Conservation (phyloP, 1,140 invertebrate genomes). For the Drosophila fuyamai region DNA sequence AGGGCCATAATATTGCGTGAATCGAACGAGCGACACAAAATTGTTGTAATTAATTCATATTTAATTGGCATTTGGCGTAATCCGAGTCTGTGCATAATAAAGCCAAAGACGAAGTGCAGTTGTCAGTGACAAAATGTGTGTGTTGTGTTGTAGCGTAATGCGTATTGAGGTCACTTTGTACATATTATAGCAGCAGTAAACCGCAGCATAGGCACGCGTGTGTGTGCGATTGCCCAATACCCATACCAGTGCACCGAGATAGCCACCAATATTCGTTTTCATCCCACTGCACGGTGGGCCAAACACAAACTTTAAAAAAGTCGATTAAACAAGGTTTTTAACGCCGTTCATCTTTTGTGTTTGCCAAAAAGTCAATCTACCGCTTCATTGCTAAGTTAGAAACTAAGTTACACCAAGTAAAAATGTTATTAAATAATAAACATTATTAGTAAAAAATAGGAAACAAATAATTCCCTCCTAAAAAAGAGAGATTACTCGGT, state of each 20-base stretch:
- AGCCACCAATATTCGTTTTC: slow-evolving; percentile 59
- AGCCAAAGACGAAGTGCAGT: slow-evolving; percentile 50
- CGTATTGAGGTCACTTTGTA: slow-evolving; percentile 66
- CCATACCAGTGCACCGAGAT: slow-evolving; percentile 22
- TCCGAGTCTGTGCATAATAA: slow-evolving; percentile 57
- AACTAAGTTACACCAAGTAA: too few species aligned
- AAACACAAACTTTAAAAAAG: too few species aligned
- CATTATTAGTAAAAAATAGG: too few species aligned
- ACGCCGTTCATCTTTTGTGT: too few species aligned
- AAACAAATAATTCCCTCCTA: too few species aligned
- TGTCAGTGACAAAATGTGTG: slow-evolving; percentile 17
- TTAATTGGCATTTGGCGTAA: slow-evolving; percentile 65
- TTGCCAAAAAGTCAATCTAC: too few species aligned
- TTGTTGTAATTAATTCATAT: slow-evolving; percentile 76
- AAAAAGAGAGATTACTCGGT: too few species aligned
- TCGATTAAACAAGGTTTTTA: too few species aligned
- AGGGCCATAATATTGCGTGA: slow-evolving; percentile 24
- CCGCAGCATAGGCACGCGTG: slow-evolving; percentile 56
- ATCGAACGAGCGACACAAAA: slow-evolving; percentile 74
- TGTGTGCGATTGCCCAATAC: slow-evolving; percentile 59
- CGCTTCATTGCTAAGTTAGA: too few species aligned
- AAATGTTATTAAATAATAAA: too few species aligned
- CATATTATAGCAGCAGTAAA: slow-evolving; percentile 49
- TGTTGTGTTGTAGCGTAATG: slow-evolving; percentile 42
- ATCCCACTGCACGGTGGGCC: slow-evolving; percentile 39